Conservation (phyloP, 37 sponge, comb jelly and placozoan genomes). For the Hormiphora californensis region DNA sequence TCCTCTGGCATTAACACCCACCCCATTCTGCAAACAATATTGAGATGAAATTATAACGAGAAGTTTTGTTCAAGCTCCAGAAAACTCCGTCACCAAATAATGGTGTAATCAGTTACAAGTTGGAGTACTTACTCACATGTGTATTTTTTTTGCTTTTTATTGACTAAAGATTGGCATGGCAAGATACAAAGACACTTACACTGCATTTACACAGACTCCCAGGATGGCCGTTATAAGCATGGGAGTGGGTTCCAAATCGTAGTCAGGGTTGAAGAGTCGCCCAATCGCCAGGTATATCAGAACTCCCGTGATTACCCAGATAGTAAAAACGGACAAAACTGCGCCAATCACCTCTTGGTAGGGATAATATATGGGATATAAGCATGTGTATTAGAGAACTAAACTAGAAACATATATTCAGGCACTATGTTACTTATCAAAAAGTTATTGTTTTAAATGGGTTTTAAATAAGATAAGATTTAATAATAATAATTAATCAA, state of each 20-base stretch:
- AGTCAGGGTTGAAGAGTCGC: conserved; percentile 64
- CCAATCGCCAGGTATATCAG: conserved; percentile 76
- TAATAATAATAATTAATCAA: no score
- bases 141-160: not conserved
- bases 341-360: conserved; percentile 94
- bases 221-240: conserved; percentile 82
- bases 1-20: not conserved
- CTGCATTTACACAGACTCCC: conserved; percentile 78
- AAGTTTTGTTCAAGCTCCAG: no score
- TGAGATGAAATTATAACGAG: not conserved
- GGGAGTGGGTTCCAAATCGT: conserved; percentile 74
- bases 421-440: no score
- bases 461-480: no score
- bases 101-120: no score
- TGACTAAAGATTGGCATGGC: not conserved
- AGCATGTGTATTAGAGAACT: no score
- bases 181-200: conserved; percentile 64
- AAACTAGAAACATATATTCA: no score
- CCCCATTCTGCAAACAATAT: not conserved
- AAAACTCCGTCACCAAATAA: no score
- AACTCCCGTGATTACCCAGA: conserved; percentile 83
- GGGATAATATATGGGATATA: no score
- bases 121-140: not conserved
- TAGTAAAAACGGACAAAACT: conserved; percentile 77
- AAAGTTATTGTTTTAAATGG: no score